phyloP scores from a whole-genome alignment of 2,113 vertebrate genomes.

The Datnioides undecimradiatus region DNA sequence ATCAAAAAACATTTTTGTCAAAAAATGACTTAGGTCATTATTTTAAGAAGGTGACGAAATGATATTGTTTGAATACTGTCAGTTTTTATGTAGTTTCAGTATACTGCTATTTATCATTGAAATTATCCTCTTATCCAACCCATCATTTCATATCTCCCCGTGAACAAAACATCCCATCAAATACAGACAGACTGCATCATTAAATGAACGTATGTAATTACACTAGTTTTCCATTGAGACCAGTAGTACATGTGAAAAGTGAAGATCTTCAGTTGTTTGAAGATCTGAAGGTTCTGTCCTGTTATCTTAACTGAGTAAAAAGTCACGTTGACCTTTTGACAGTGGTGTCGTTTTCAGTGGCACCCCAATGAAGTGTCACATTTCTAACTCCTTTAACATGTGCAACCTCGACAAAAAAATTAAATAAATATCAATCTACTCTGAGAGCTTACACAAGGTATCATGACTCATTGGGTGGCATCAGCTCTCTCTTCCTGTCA shows the following conservation, averaged over 20 bases:
- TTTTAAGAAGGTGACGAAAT: too few relatives aligned
- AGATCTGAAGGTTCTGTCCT: not conserved
- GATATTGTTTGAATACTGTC: not conserved
- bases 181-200: not conserved
- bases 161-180: not conserved
- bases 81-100: not conserved
- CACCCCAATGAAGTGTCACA: constrained; percentile 33
- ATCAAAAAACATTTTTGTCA: too few relatives aligned
- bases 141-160: not conserved
- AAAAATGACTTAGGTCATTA: too few relatives aligned
- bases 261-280: not conserved
- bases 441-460: not conserved
- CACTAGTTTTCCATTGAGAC: not conserved
- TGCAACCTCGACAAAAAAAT: constrained; percentile 21
- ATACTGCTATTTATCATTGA: not conserved
- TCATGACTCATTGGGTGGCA: constrained; percentile 12
- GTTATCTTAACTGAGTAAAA: constrained; percentile 44
- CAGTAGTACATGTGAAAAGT: not conserved
- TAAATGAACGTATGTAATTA: not conserved
- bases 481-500: constrained; percentile 5
- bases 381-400: constrained; percentile 34
- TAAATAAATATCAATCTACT: constrained; percentile 14
- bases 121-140: not conserved
- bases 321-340: constrained; percentile 47
- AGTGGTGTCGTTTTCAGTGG: constrained; percentile 49